Evolutionary conservation across 1,140 invertebrate species (phyloP), one percentile per base, ranked within the genome.

Genomic region (Eurytemora carolleeae): DNA sequence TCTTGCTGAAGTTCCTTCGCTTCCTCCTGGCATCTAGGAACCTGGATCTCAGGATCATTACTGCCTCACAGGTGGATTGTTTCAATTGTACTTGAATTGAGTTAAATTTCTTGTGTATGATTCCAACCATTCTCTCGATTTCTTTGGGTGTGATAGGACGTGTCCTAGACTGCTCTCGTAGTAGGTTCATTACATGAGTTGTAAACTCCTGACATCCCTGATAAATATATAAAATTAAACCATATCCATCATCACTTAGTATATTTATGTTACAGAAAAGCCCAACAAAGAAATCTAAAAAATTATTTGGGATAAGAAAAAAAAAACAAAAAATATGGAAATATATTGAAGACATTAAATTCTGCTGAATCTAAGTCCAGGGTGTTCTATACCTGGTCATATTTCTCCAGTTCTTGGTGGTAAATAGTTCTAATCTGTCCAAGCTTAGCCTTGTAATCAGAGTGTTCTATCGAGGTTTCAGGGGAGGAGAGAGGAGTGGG

Each of bases 141-240:
- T 99, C 95, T 76, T 92, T 86, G 22, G 86, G 85, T 20, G 90
- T 91, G 68, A 96, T 94, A 7, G 91, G 94, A 69, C 94, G 80
- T 63, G 92, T 96, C 67, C 92, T 85, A 69, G 88, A 92, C 74
- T 99, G 96, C 75, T 99, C 96, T 63, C 92, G 79, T 55, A 99
- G 77, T 58, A 99, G 76, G 73, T 98, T 98, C 82, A 97, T 95
- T 24, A 99, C 96, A 74, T 99, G 96, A 12, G 92, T 97, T 55
- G 95, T 99, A 74, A 99, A 99, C 78, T 99, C 95, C 73, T 93
- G 94, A 77, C 96, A 99, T 2, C 95, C 94, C 82, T 98, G 80
- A 17, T 71, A 74, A 70, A 65, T 12, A n/a, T 12, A 12, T 44
- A 44, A n/a, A n/a, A n/a, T n/a, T n/a, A n/a, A n/a, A n/a, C n/a